Evolutionary conservation across 2,888 invertebrate genomes (phyloP).

Genomic region (Lasius platythorax): DNA sequence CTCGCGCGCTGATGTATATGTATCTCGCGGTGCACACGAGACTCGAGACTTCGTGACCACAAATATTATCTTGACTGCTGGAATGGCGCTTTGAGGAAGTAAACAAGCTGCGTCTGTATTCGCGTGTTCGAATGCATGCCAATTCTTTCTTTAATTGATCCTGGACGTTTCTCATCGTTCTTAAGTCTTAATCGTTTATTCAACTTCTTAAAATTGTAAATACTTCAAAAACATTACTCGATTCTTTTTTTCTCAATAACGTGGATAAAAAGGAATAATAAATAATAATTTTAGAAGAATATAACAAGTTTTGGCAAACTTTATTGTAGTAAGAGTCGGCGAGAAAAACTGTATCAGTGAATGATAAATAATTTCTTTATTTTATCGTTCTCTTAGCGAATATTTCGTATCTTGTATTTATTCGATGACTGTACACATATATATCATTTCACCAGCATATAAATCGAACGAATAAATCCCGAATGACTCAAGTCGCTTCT

Average conservation of each 20-base stretch:
- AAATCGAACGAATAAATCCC: conserved; percentile 12
- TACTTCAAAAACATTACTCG: background rate
- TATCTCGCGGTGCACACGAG: conserved; percentile 18
- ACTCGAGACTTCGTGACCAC: conserved; percentile 48
- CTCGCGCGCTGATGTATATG: conserved; percentile 11
- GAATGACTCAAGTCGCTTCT: conserved; percentile 19
- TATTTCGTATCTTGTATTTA: conserved; percentile 11
- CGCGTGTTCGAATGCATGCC: background rate
- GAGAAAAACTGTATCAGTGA: background rate
- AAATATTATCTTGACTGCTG: conserved; percentile 49
- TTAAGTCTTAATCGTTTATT: conserved; percentile 8
- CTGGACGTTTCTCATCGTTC: background rate
- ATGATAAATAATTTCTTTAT: conserved; percentile 2
- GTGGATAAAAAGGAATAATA: background rate
- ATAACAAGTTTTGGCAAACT: background rate
- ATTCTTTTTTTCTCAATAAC: background rate
- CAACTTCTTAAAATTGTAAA: background rate
- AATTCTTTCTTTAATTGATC: conserved; percentile 11
- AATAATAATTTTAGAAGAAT: background rate
- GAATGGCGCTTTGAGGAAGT: conserved; percentile 41
- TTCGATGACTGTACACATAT: background rate
- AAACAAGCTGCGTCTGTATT: conserved; percentile 36
- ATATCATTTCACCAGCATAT: background rate
- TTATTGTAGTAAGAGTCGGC: background rate
- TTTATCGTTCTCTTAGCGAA: background rate